Evolutionary conservation across 2,888 invertebrate genomes (phyloP).

Genomic region (Oegoconia quadripuncta): DNA sequence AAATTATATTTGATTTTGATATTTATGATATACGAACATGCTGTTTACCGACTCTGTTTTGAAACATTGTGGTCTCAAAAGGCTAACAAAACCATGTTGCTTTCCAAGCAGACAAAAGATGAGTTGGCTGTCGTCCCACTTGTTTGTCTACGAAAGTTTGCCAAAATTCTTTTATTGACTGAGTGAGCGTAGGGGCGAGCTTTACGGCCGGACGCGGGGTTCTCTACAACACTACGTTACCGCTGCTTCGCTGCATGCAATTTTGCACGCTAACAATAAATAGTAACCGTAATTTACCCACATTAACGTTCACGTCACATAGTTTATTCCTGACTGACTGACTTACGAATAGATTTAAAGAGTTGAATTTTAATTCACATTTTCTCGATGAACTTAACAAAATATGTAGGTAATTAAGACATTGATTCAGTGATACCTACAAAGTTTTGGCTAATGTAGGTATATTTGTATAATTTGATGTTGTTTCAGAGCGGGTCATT

Average conservation of each 20-base stretch:
- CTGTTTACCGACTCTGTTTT: slow-evolving; percentile 37
- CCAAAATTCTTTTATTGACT: slow-evolving; percentile 77
- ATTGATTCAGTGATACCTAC: too few relatives aligned
- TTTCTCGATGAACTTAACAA: too few relatives aligned
- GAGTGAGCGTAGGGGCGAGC: slow-evolving; percentile 58
- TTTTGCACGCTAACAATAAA: too few relatives aligned
- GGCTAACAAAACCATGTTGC: slow-evolving; percentile 66
- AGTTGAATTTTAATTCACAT: too few relatives aligned
- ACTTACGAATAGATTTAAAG: too few relatives aligned
- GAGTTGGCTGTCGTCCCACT: slow-evolving; percentile 75
- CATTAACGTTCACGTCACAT: too few relatives aligned
- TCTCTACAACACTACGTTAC: slow-evolving; percentile 35
- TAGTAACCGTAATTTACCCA: too few relatives aligned
- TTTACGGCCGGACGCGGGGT: slow-evolving; percentile 52
- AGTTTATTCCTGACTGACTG: too few relatives aligned
- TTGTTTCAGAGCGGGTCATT: slow-evolving; percentile 67
- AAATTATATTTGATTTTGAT: neutral
- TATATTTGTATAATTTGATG: slow-evolving; percentile 31
- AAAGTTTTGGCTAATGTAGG: too few relatives aligned
- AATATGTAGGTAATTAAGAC: too few relatives aligned
- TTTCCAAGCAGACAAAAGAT: slow-evolving; percentile 74
- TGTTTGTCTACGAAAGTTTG: slow-evolving; percentile 76
- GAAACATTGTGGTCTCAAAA: slow-evolving; percentile 59
- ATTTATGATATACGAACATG: slow-evolving; percentile 20
- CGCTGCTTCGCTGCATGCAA: slow-evolving; percentile 23